These are phyloP conservation scores for Drosophila bifasciata DNA, from an alignment of 1,140 invertebrate species.

Conservation along the genomic window DNA sequence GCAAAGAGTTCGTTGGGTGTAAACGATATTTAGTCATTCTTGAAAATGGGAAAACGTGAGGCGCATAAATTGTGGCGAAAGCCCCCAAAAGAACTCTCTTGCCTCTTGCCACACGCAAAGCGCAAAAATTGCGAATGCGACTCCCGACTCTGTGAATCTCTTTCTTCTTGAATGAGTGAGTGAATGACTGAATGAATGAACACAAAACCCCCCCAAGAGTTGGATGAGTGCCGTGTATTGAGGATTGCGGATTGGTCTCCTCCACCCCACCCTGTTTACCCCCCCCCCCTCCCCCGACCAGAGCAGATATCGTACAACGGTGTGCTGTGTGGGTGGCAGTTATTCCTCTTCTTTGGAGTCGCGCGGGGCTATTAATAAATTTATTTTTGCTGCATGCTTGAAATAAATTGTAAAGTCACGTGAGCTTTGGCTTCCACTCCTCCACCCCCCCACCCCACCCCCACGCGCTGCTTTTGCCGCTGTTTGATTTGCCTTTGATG, in stretches of 20 bases:
- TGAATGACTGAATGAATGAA: slow-evolving; percentile 70
- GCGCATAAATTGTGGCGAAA: slow-evolving; percentile 77
- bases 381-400: slow-evolving; percentile 72
- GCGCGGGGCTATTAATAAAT: slow-evolving; percentile 76
- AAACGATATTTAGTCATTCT: slow-evolving; percentile 83
- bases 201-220: neutral
- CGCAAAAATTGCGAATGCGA: slow-evolving; percentile 60
- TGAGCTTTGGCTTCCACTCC: slow-evolving; percentile 40
- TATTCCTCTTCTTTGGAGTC: slow-evolving; percentile 52
- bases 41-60: slow-evolving; percentile 83
- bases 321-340: slow-evolving; percentile 69
- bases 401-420: slow-evolving; percentile 80
- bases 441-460: slow-evolving; percentile 4
- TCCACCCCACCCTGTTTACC: too few species aligned
- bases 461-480: neutral
- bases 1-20: slow-evolving; percentile 36
- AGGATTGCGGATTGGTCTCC: neutral
- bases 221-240: neutral
- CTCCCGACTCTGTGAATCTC: slow-evolving; percentile 47
- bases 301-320: slow-evolving; percentile 11
- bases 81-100: slow-evolving; percentile 44
- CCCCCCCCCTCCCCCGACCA: too few species aligned
- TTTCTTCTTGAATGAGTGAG: slow-evolving; percentile 56
- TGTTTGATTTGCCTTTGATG: slow-evolving; percentile 75
- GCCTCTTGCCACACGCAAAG: slow-evolving; percentile 44